These are phyloP conservation scores for Eristalis intricaria DNA, from an alignment of 2,888 invertebrate genomes.

Conservation along the genomic window DNA sequence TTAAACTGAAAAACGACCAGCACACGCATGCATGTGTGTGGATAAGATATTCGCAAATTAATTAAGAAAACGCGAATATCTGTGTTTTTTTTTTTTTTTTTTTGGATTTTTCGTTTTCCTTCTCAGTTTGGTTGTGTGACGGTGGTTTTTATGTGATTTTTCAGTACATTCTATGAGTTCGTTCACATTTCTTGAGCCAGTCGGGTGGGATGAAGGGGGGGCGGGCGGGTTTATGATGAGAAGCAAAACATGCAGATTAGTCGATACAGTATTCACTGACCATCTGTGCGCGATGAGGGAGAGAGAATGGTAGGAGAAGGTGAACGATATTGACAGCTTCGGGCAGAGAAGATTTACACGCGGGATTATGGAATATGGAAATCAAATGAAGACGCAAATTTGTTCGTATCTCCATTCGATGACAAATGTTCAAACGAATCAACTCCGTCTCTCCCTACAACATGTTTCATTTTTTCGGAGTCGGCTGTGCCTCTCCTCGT, in stretches of 20 bases:
- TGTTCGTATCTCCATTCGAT: constrained; percentile 6
- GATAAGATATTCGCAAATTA: constrained; percentile 53
- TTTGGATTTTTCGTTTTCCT: not conserved
- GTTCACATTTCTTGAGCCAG: constrained; percentile 50
- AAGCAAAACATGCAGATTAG: constrained; percentile 47
- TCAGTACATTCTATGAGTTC: constrained; percentile 50
- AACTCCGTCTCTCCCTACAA: not conserved
- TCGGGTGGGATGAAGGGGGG: not conserved
- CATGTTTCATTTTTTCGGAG: constrained; percentile 6
- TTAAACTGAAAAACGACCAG: not conserved
- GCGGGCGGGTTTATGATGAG: not conserved
- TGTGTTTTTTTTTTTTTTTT: not conserved
- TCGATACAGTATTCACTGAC: constrained; percentile 1
- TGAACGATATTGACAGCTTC: constrained; percentile 30
- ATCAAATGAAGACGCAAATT: constrained; percentile 13
- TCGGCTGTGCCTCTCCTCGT: too few species aligned
- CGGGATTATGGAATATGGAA: constrained; percentile 29
- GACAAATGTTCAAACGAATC: constrained; percentile 24
- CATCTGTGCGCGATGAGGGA: not conserved
- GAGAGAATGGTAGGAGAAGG: not conserved
- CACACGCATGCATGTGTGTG: not conserved
- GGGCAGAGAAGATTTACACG: constrained; percentile 31
- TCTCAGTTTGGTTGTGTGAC: not conserved
- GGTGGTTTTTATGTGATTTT: not conserved
- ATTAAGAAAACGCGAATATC: constrained; percentile 47